Base-by-base conservation (phyloP, 2,797 vertebrate genomes). In the Cossypha caffra region DNA sequence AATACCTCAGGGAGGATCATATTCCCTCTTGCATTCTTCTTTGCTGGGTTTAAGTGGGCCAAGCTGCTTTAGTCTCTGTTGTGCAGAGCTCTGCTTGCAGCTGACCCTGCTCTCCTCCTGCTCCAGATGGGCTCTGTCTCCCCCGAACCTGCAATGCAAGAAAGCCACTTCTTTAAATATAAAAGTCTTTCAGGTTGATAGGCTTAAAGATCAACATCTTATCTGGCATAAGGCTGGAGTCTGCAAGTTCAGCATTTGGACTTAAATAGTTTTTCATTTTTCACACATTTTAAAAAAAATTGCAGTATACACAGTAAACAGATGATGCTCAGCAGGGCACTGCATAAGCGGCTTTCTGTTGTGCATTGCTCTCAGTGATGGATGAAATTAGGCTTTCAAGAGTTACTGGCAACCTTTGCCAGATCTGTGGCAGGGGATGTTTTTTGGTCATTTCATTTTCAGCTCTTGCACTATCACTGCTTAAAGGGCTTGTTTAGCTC, bases 251-350 rank as follows among this genome's bases (percentile, higher is more conserved):
- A 92, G 93, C 86, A 58, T 96, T 96, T 95, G 93, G 91, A 86
- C 71, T 94, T 95, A 72, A 86, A 94, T 92, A 96, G 91, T 77
- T 92, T 86, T 84, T 81, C 87, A 73, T 94, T 96, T 97, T 88
- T 84, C 93, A 74, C 93, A 43, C 33, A 37, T 81, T 77, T 95
- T 35, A 6, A 18, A 59, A 59, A 86, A 89, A 93, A 95, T 77
- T 85, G 90, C 87, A 86, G 88, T 92, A 37, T 86, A 82, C 67
- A 89, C 74, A 69, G 62, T 69, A 94, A 94, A 90, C 96, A 98
- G 97, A 96, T 96, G 94, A 95, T 96, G 92, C 96, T 96, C 96
- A 95, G 94, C 93, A 95, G 95, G 97, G 88, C 94, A 85, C 77
- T 81, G 90, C 57, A 80, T 93, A 96, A 93, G 95, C 85, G 43